phyloP scores from a whole-genome alignment of 1,140 invertebrate genomes.

The Magallana angulata region DNA sequence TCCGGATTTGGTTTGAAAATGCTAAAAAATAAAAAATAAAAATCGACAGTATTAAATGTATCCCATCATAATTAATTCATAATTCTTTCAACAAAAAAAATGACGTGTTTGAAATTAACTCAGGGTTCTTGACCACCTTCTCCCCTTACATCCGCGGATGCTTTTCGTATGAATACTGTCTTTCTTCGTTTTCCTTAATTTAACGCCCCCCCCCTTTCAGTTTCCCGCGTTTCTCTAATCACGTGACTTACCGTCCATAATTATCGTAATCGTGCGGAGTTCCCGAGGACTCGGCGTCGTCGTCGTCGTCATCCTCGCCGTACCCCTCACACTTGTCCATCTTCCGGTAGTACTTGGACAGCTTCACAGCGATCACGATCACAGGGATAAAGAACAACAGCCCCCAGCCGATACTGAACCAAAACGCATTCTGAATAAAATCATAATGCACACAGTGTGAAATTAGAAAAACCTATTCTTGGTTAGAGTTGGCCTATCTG shows the following conservation, averaged over 20 bases:
- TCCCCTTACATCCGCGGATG: no score
- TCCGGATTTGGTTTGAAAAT: slow-evolving; percentile 12
- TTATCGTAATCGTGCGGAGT: background rate
- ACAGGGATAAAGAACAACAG: slow-evolving; percentile 49
- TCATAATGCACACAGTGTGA: background rate
- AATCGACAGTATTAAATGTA: background rate
- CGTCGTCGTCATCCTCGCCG: slow-evolving; percentile 38
- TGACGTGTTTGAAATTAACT: no score
- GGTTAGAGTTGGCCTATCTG: no score
- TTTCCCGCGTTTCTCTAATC: no score
- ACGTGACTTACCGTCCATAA: background rate
- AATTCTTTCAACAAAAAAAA: no score
- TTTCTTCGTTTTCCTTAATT: no score
- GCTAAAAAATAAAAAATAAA: background rate
- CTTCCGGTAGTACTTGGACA: slow-evolving; percentile 50
- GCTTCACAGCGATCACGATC: slow-evolving; percentile 42
- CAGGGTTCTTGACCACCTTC: no score
- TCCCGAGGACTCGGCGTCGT: background rate
- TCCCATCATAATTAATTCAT: no score
- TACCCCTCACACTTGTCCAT: slow-evolving; percentile 55
- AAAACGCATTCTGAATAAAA: slow-evolving; percentile 52
- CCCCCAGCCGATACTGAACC: slow-evolving; percentile 52
- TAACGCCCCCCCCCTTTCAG: no score
- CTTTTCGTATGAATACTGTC: no score
- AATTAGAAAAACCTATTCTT: background rate